Conservation (phyloP, 2,888 invertebrate species). For the Mamestra brassicae region DNA sequence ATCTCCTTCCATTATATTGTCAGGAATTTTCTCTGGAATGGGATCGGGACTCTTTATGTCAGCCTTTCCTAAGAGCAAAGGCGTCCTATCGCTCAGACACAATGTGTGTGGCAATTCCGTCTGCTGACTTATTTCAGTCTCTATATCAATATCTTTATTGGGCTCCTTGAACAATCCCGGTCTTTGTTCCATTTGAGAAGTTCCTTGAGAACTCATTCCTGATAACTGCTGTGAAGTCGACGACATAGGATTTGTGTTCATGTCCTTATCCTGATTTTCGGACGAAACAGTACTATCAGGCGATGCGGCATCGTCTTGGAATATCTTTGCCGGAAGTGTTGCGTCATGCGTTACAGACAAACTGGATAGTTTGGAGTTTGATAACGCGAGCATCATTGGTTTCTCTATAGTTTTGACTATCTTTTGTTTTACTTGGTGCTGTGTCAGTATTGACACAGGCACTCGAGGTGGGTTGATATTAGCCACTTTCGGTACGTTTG, state of each 20-base stretch:
- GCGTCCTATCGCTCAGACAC: slow-evolving; percentile 83
- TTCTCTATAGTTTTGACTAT: slow-evolving; percentile 89
- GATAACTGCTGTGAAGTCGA: slow-evolving; percentile 73
- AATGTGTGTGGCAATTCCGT: slow-evolving; percentile 87
- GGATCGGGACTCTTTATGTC: slow-evolving; percentile 89
- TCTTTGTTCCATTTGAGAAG: slow-evolving; percentile 74
- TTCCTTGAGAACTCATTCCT: slow-evolving; percentile 68
- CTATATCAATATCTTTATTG: slow-evolving; percentile 87
- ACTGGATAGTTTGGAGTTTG: slow-evolving; percentile 90
- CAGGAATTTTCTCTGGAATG: slow-evolving; percentile 89
- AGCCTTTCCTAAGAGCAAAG: slow-evolving; percentile 85
- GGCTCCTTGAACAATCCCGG: slow-evolving; percentile 75
- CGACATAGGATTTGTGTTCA: slow-evolving; percentile 68
- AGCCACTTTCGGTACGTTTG: slow-evolving; percentile 83
- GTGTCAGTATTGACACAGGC: slow-evolving; percentile 86
- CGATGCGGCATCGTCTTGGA: slow-evolving; percentile 92
- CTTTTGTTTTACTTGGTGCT: slow-evolving; percentile 89
- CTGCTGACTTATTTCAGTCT: slow-evolving; percentile 88
- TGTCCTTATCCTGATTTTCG: slow-evolving; percentile 76
- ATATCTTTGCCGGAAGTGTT: slow-evolving; percentile 92
- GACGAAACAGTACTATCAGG: slow-evolving; percentile 88
- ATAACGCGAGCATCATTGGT: slow-evolving; percentile 88
- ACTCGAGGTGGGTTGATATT: slow-evolving; percentile 80
- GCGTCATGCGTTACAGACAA: slow-evolving; percentile 91
- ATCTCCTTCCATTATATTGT: slow-evolving; percentile 88